Evolutionary conservation across 2,113 vertebrate genomes (phyloP), one percentile per base, ranked within the genome.

Genomic region (Anarrhichthys ocellatus): DNA sequence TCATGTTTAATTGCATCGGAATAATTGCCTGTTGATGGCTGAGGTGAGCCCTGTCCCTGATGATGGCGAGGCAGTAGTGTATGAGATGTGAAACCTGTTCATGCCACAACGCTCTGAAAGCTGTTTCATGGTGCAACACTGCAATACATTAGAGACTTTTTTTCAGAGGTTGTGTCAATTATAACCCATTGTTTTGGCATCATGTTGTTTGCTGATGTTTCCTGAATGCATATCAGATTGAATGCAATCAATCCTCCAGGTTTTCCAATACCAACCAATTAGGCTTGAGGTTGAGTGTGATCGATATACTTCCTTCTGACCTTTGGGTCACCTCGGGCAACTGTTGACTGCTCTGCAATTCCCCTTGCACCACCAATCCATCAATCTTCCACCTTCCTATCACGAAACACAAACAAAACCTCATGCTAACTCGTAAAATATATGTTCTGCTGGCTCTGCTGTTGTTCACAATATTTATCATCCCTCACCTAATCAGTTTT

Each of bases 1-100:
- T 86, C 78, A 78, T 90, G 91, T 92, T 91, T 90, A 93, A 93
- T 93, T 93, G 89, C 83, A 89, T 91, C 90, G 86, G 80, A 91
- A 88, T 92, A 92, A 93, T 92, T 92, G 84, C 69, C 46, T 92
- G 91, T 92, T 89, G 92, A 90, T 77, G 81, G 76, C 72, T n/a
- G 76, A 81, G 78, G 80, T 77, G 86, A 87, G 70, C 5, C 48
- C n/a, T 24, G 62, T 61, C 80, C n/a, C 65, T 42, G 78, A 48
- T 32, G 77, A 58, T 71, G 81, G 84, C 22, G 77, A 81, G 74
- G 59, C 81, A 34, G 70, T 42, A 50, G 71, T 15, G 59, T 69
- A 88, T 82, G 86, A 90, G 78, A 67, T 86, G 80, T 73, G 29
- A 80, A 80, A 81, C 61, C 56, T 38, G 61, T 81, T 82, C 59